Evolutionary conservation across 2,888 invertebrate species (phyloP), one percentile per base, ranked within the genome.

Genomic region (Acanthosepion esculentum): DNA sequence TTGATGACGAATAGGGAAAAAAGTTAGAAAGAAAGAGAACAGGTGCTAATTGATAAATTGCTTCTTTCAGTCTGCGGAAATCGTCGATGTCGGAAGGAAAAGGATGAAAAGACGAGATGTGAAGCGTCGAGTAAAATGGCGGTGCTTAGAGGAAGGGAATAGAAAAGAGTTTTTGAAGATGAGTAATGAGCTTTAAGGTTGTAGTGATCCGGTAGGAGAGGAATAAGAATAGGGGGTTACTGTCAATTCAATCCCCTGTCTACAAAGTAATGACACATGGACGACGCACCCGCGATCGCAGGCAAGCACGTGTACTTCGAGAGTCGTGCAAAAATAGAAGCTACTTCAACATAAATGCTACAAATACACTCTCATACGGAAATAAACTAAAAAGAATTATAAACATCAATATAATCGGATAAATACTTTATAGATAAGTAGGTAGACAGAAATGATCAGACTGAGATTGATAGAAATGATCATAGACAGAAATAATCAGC

Each of bases 21-120:
- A n/a, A 33, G 10, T 78, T 26, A 59, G 20, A 59, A 26, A 59
- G 59, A 59, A 59, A 59, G 23, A 59, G 78, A 78, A 78, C 78
- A 78, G 78, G 78, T 78, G 78, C 78, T 78, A n/a, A 78, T 78
- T 78, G 78, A 78, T 78, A 78, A 78, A 78, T 78, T 12, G n/a
- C n/a, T 33, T 78, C 78, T 78, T 78, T 33, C 78, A n/a, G 2
- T n/a, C 23, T 23, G n/a, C 78, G 78, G 78, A 78, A 78, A 78
- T 78, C 78, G 78, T n/a, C n/a, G n/a, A 78, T 33, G n/a, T n/a
- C n/a, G 78, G 78, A 33, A 78, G 78, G 33, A 78, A 78, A 78
- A 78, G 78, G n/a, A 15, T 78, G 33, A 78, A 78, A 78, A n/a
- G 78, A 78, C n/a, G 78, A 33, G 78, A 78, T 78, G 78, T 33